phyloP scores from a whole-genome alignment of 2,888 invertebrate genomes.

The Hyppa rectilinea region DNA sequence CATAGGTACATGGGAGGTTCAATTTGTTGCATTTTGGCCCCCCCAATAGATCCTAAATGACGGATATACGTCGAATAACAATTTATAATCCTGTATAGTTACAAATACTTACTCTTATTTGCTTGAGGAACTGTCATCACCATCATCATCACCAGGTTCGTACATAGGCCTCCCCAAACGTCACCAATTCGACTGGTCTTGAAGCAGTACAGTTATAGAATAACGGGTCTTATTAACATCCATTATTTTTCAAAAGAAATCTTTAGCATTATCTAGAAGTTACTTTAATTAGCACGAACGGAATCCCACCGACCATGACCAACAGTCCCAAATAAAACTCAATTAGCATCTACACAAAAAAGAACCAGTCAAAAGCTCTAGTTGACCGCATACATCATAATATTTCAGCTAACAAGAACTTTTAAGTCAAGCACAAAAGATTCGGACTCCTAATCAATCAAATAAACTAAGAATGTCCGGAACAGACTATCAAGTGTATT shows the following conservation, averaged over 20 bases:
- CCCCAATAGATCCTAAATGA: too few species aligned
- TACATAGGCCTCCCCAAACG: not conserved
- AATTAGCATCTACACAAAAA: constrained; percentile 57
- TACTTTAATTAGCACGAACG: constrained; percentile 39
- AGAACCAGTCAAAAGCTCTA: constrained; percentile 52
- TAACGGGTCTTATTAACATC: not conserved
- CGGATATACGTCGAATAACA: too few species aligned
- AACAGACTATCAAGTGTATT: constrained; percentile 81
- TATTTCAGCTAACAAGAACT: constrained; percentile 64
- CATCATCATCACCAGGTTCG: not conserved
- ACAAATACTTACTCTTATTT: too few species aligned
- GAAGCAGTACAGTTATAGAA: not conserved
- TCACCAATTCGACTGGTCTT: not conserved
- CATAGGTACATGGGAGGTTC: too few species aligned
- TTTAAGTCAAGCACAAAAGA: constrained; percentile 69
- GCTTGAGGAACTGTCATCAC: not conserved
- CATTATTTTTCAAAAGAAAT: constrained; percentile 6
- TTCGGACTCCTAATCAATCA: constrained; percentile 82
- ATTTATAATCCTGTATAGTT: too few species aligned
- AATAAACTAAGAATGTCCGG: constrained; percentile 65
- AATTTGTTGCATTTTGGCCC: too few species aligned
- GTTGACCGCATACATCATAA: constrained; percentile 64
- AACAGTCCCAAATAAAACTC: constrained; percentile 47
- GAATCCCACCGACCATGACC: constrained; percentile 40
- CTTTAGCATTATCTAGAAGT: constrained; percentile 9